Percentiles rank a stretch among this genome's conserved stretches.
phyloP scores from a whole-genome alignment of 2,888 invertebrate genomes.

The Pocota personata region DNA sequence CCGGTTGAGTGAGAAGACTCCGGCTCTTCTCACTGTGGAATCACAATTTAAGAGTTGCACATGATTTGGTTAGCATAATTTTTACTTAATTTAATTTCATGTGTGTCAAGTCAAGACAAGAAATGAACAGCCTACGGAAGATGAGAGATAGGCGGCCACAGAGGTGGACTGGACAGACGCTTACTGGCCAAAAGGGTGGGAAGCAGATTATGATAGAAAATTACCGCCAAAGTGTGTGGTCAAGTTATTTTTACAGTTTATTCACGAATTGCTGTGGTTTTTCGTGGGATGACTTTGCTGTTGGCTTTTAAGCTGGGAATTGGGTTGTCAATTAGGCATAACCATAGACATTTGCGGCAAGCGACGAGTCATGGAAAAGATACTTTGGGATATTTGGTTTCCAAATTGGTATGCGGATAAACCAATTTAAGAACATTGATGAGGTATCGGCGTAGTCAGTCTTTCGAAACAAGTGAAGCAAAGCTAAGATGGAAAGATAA shows the following conservation, averaged over 20 bases:
- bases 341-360: slow-evolving; percentile 18
- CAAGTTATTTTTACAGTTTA: slow-evolving; percentile 53
- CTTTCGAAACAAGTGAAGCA: background rate
- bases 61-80: slow-evolving; percentile 57
- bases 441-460: background rate
- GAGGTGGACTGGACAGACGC: background rate
- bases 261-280: slow-evolving; percentile 69
- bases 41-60: slow-evolving; percentile 46
- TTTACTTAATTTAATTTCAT: slow-evolving; percentile 45
- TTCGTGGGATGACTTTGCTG: slow-evolving; percentile 64
- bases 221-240: slow-evolving; percentile 55
- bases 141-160: too few relatives aligned
- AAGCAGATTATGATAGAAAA: slow-evolving; percentile 37
- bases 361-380: slow-evolving; percentile 27
- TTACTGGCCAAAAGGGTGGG: slow-evolving; percentile 19
- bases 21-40: slow-evolving; percentile 11
- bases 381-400: background rate
- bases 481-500: background rate
- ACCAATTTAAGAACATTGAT: slow-evolving; percentile 1
- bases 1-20: slow-evolving; percentile 56
- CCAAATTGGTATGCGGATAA: background rate
- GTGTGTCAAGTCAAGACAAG: slow-evolving; percentile 42
- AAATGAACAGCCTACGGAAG: slow-evolving; percentile 32
- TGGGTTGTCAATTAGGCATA: background rate
- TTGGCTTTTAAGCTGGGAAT: slow-evolving; percentile 38